Evolutionary conservation across 1,140 invertebrate species (phyloP).

Genomic region (Asbolus verrucosus): DNA sequence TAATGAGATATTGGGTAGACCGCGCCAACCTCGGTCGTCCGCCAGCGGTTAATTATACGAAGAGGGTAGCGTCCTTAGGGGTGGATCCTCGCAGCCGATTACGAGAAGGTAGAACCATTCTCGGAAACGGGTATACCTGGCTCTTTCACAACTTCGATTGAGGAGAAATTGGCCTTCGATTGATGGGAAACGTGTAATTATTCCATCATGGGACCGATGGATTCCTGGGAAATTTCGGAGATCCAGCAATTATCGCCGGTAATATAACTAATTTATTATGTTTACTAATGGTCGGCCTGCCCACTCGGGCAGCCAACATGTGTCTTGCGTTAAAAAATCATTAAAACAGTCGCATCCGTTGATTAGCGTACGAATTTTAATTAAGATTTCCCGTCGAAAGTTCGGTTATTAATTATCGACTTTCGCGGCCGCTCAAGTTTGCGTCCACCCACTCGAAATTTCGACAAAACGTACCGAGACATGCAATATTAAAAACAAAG

Average conservation of each 20-base stretch:
- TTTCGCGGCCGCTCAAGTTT: background rate
- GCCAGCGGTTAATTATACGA: constrained; percentile 53
- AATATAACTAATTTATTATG: constrained; percentile 22
- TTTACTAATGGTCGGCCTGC: constrained; percentile 14
- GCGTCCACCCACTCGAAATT: constrained; percentile 28
- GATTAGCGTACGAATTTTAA: constrained; percentile 11
- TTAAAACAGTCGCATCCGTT: constrained; percentile 24
- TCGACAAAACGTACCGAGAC: constrained; percentile 6
- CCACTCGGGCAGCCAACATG: constrained; percentile 23
- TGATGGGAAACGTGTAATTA: constrained; percentile 18
- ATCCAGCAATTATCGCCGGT: constrained; percentile 27
- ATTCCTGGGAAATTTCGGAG: constrained; percentile 15
- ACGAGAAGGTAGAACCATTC: no score
- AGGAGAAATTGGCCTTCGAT: no score
- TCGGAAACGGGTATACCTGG: no score
- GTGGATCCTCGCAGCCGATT: constrained; percentile 30
- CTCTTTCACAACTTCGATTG: no score
- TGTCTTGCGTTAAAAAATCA: constrained; percentile 13
- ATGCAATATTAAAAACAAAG: constrained; percentile 50
- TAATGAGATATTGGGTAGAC: constrained; percentile 39
- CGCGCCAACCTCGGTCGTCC: constrained; percentile 37
- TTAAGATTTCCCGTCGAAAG: background rate
- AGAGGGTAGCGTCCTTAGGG: constrained; percentile 51
- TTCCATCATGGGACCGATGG: constrained; percentile 13
- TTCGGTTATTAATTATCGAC: constrained; percentile 14